Conservation (phyloP, 2,797 vertebrate genomes). For the Artibeus jamaicensis region DNA sequence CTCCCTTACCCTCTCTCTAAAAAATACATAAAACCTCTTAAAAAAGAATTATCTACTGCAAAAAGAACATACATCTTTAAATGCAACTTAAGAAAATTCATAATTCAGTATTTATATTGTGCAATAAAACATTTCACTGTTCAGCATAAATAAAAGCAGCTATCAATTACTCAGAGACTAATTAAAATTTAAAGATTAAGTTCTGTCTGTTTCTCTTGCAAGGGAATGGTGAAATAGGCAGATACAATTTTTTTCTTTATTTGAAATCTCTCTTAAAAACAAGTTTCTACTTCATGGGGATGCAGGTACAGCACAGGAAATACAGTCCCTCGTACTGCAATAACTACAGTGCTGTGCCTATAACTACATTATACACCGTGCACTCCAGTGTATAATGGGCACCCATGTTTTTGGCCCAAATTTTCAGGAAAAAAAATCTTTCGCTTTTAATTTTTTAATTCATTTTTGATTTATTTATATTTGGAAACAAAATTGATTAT, state of each 20-base stretch:
- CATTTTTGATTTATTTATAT: too few relatives aligned
- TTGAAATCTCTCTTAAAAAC: neutral
- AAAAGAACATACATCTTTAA: neutral
- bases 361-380: too few relatives aligned
- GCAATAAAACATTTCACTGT: neutral
- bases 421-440: too few relatives aligned
- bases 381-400: too few relatives aligned
- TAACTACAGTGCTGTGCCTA: neutral
- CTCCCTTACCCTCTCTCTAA: neutral
- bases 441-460: too few relatives aligned
- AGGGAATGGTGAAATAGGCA: neutral
- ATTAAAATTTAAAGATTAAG: neutral
- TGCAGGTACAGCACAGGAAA: neutral
- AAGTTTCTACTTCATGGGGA: neutral
- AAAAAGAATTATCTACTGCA: neutral
- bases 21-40: neutral
- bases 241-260: neutral
- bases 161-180: neutral
- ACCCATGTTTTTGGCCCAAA: too few relatives aligned
- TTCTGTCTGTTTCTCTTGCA: neutral
- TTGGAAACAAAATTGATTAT: too few relatives aligned
- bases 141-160: neutral
- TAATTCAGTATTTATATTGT: neutral
- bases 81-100: constrained; percentile 22
- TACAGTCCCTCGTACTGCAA: neutral